Conservation (phyloP, 2,888 invertebrate species). For the Halictus ligatus region DNA sequence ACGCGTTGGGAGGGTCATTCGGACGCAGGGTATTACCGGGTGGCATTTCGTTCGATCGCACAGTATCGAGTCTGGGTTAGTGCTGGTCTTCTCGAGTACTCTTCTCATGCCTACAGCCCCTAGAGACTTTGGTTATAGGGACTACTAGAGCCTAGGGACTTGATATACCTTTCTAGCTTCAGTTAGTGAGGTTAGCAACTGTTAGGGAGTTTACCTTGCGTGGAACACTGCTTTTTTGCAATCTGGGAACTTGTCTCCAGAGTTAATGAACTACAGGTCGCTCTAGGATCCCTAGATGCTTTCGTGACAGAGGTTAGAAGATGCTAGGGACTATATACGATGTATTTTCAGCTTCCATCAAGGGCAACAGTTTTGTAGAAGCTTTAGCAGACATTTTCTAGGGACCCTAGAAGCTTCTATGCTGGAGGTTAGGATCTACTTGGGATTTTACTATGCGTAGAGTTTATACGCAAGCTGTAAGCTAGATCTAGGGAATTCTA, state of each 20-base stretch:
- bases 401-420: neutral
- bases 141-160: neutral
- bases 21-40: conserved; percentile 9
- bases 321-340: neutral
- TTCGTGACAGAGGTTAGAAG: neutral
- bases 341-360: too few relatives aligned
- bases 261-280: neutral
- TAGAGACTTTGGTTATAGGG: neutral
- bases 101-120: neutral
- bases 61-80: neutral
- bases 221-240: neutral
- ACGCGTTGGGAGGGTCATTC: conserved; percentile 5
- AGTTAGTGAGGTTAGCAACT: neutral
- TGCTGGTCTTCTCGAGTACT: neutral
- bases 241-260: neutral
- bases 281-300: neutral
- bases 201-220: neutral
- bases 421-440: neutral
- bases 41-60: conserved; percentile 25
- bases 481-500: neutral
- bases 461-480: neutral
- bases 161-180: neutral
- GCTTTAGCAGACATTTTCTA: neutral
- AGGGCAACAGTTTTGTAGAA: neutral
- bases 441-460: neutral